Evolutionary conservation across 37 sponge, comb jelly and placozoan genomes (phyloP).

Genomic region (Hormiphora californensis): DNA sequence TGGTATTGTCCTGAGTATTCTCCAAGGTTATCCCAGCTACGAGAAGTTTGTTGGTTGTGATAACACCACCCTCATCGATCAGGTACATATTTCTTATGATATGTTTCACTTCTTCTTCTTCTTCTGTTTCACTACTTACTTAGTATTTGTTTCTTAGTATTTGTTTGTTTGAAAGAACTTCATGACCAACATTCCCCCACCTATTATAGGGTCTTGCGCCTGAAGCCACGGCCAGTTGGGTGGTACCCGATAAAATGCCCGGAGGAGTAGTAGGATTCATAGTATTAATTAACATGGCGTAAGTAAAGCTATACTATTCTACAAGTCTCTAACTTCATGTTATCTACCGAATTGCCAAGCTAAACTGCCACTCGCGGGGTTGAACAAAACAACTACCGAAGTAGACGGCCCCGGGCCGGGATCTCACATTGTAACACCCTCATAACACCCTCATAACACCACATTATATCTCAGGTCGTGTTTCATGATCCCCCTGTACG

Average conservation of each 20-base stretch:
- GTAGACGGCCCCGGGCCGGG: too few species aligned
- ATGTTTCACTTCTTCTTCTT: neutral
- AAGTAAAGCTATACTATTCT: neutral
- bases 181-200: neutral
- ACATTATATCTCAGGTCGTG: slow-evolving; percentile 24
- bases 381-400: too few species aligned
- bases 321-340: too few species aligned
- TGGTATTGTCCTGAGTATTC: neutral
- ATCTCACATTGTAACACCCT: too few species aligned
- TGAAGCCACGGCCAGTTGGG: slow-evolving; percentile 7
- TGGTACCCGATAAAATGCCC: neutral
- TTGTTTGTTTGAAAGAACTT: neutral
- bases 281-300: neutral
- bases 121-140: neutral
- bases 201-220: neutral
- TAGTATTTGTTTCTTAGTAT: neutral
- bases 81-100: neutral
- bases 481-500: slow-evolving; percentile 36
- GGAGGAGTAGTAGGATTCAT: neutral
- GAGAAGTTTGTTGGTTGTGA: slow-evolving; percentile 49
- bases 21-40: slow-evolving; percentile 11
- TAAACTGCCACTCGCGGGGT: too few species aligned
- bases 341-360: too few species aligned
- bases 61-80: neutral
- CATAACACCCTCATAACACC: neutral